Evolutionary conservation across 2,888 invertebrate species (phyloP).

Genomic region (Cephus pulcher): DNA sequence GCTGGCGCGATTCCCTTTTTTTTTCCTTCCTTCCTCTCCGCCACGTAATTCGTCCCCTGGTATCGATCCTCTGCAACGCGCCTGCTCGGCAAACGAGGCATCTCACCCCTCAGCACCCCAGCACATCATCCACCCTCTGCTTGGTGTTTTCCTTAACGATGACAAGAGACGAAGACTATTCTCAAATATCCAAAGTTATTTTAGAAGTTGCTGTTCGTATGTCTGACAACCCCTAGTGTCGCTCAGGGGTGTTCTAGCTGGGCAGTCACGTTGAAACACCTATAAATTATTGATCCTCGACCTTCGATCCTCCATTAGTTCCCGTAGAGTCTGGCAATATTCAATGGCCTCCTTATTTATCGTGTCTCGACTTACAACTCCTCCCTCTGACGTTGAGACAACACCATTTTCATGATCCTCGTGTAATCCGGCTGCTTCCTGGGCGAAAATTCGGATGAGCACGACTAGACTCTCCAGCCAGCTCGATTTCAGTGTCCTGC

Average conservation of each 20-base stretch:
- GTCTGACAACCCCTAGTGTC: too few relatives aligned
- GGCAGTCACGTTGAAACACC: too few relatives aligned
- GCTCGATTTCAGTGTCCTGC: constrained; percentile 51
- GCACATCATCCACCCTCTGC: too few relatives aligned
- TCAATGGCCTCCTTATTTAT: too few relatives aligned
- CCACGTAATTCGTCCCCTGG: constrained; percentile 14
- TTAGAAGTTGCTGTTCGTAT: too few relatives aligned
- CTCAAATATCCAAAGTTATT: too few relatives aligned
- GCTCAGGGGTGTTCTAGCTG: too few relatives aligned
- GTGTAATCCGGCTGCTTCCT: constrained; percentile 59
- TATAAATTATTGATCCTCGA: too few relatives aligned
- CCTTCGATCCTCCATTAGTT: too few relatives aligned
- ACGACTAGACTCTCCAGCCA: constrained; percentile 57
- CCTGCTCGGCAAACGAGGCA: constrained; percentile 40
- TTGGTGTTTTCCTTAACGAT: too few relatives aligned
- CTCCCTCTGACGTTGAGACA: constrained; percentile 99
- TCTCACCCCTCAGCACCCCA: neutral
- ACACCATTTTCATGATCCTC: constrained; percentile 97
- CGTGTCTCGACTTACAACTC: constrained; percentile 87
- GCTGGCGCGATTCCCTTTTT: constrained; percentile 16
- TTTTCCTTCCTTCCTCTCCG: neutral
- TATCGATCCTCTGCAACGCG: constrained; percentile 56
- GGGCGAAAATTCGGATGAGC: constrained; percentile 43
- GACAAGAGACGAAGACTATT: too few relatives aligned
- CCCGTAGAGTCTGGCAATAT: too few relatives aligned